phyloP scores from a whole-genome alignment of 35 echinoderm and acorn worm genomes.

The Apostichopus parvimensis region DNA sequence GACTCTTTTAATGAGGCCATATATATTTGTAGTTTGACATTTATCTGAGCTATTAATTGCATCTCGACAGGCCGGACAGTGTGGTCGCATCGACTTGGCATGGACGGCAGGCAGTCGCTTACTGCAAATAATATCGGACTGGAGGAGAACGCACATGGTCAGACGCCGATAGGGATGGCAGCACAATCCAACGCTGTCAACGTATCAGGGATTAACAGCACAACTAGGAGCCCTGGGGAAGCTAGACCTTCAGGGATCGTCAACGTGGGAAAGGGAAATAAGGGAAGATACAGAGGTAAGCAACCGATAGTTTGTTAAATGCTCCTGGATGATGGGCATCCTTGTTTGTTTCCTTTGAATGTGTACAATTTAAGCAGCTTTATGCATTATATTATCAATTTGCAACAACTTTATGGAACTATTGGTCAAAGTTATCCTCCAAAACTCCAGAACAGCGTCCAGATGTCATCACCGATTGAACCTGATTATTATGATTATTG shows the following conservation, averaged over 20 bases:
- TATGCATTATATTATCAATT: not conserved
- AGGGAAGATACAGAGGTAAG: slow-evolving; percentile 57
- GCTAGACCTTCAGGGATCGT: slow-evolving; percentile 45
- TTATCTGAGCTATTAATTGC: too few relatives aligned
- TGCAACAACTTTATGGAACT: too few relatives aligned
- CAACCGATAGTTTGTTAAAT: not conserved
- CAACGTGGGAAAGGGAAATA: slow-evolving; percentile 45
- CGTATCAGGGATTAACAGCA: slow-evolving; percentile 53
- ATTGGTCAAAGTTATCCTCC: too few relatives aligned
- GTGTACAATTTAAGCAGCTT: not conserved
- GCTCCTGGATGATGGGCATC: not conserved
- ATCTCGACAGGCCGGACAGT: slow-evolving; percentile 8
- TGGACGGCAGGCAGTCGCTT: slow-evolving; percentile 46
- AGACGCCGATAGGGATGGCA: slow-evolving; percentile 49
- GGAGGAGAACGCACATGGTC: slow-evolving; percentile 41
- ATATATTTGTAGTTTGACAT: too few relatives aligned
- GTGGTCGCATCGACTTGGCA: slow-evolving; percentile 38
- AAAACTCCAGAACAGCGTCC: too few relatives aligned
- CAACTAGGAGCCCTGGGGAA: slow-evolving; percentile 56
- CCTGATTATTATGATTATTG: too few relatives aligned
- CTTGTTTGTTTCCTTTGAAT: not conserved
- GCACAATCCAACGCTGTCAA: slow-evolving; percentile 21
- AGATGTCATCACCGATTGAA: too few relatives aligned
- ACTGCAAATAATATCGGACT: slow-evolving; percentile 25
- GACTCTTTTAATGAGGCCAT: too few relatives aligned